Base-by-base conservation (phyloP, 1,140 invertebrate genomes). In the Argopecten irradians region DNA sequence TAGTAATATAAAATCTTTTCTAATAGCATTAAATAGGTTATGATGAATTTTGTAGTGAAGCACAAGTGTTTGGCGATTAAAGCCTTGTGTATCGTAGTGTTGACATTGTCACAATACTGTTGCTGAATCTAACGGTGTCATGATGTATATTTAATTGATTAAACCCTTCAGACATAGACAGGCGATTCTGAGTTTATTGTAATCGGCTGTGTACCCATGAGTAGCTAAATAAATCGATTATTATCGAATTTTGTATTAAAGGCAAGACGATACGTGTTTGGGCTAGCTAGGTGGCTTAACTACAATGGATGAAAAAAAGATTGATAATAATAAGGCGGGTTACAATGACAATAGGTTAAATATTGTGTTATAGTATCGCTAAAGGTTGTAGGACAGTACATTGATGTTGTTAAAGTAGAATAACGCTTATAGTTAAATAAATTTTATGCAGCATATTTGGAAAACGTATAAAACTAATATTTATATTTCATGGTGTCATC, bases 81-180 rank as follows among this genome's bases (percentile, higher is more conserved):
- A 5, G n/a, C 2, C 13, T 71, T 1, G n/a, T 28, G 55, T n/a
- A 71, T 7, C 22, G 8, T 2, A 5, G 16, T 71, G 55, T 71
- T 71, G 22, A 71, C 55, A 28, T 71, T 71, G 28, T 28, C 55
- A 71, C 1, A 28, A 28, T 22, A 28, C 55, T 71, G n/a, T 71
- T 71, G 55, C 22, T 71, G 55, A 28, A 28, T 71, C 55, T 22
- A 28, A 71, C 8, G 28, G 55, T n/a, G 55, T 28, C 22, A 71
- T 71, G 22, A 71, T 71, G n/a, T 71, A 71, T 71, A 71, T 71
- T 1, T 71, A 71, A 71, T 71, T 71, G 55, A 71, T 71, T 71
- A 28, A 71, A 71, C 55, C 55, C 16, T n/a, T 8, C 3, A n/a
- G 55, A 71, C 55, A 71, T 71, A 71, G 55, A 71, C 55, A 71